Percentiles rank a stretch among this genome's conserved stretches.
These are phyloP conservation scores for Lanistes nyassanus DNA, from an alignment of 1,140 invertebrate genomes.

Conservation along the genomic window DNA sequence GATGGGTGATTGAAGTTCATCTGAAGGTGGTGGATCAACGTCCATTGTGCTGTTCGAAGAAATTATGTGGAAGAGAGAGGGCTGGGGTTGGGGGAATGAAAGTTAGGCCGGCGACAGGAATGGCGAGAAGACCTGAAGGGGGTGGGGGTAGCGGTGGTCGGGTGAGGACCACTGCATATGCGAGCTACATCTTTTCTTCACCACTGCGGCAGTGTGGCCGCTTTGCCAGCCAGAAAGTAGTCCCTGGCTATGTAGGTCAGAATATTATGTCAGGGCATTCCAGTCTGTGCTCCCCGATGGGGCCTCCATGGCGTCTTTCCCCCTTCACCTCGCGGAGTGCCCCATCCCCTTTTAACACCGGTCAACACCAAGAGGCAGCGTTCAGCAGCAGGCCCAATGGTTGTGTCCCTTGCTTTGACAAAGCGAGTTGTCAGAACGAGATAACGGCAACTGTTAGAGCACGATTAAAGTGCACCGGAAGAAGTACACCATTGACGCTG, in stretches of 20 bases:
- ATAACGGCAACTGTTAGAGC: too few relatives aligned
- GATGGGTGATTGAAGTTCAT: neutral
- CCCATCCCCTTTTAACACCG: constrained; percentile 27
- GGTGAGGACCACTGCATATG: neutral
- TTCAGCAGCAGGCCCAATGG: too few relatives aligned
- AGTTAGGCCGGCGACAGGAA: too few relatives aligned
- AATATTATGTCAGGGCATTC: constrained; percentile 27
- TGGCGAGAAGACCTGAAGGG: neutral
- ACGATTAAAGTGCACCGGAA: too few relatives aligned
- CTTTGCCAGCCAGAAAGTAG: constrained; percentile 25
- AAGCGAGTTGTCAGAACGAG: too few relatives aligned
- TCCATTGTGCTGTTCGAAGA: too few relatives aligned
- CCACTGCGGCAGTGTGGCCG: constrained; percentile 19
- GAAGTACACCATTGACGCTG: too few relatives aligned
- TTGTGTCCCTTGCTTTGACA: too few relatives aligned
- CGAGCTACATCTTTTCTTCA: neutral
- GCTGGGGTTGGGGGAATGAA: too few relatives aligned
- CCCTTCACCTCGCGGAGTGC: constrained; percentile 15
- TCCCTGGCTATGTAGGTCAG: constrained; percentile 27
- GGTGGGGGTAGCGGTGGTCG: neutral
- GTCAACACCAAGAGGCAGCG: constrained; percentile 23
- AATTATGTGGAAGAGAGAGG: too few relatives aligned
- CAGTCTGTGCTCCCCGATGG: constrained; percentile 14
- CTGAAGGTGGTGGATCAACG: too few relatives aligned
- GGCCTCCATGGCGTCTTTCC: constrained; percentile 9